Percentiles rank a stretch among this genome's conserved stretches.
These are phyloP conservation scores for Loxodonta africana DNA, from an alignment of 2,113 vertebrate genomes.

Conservation along the genomic window DNA sequence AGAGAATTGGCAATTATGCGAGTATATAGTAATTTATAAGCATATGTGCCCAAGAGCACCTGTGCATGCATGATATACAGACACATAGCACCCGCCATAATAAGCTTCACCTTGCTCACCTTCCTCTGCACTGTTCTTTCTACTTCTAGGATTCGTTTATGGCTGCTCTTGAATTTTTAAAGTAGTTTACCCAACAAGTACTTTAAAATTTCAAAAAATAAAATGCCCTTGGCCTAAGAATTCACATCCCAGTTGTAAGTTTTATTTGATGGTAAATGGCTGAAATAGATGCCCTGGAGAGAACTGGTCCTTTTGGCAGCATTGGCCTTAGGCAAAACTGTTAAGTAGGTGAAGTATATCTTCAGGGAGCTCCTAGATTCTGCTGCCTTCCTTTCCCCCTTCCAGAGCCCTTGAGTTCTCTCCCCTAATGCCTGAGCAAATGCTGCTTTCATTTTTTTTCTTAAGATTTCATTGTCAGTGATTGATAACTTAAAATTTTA, in stretches of 20 bases:
- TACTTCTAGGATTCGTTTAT: conserved; percentile 61
- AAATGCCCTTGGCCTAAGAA: conserved; percentile 80
- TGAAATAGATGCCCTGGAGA: conserved; percentile 81
- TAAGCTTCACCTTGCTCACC: not conserved
- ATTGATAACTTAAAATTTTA: conserved; percentile 64
- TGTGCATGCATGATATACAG: not conserved
- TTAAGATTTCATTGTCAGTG: conserved; percentile 42
- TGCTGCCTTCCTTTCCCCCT: not conserved
- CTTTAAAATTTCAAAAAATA: conserved; percentile 77
- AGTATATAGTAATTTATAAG: not conserved
- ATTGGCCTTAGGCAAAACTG: conserved; percentile 77
- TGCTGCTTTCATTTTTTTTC: conserved; percentile 18
- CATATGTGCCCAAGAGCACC: not conserved
- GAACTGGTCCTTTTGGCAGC: conserved; percentile 63
- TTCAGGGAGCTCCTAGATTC: conserved; percentile 56
- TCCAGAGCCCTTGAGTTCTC: conserved; percentile 41
- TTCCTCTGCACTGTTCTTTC: conserved; percentile 10
- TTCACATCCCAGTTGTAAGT: conserved; percentile 73
- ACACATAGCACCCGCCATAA: not conserved
- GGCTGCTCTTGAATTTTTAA: conserved; percentile 76
- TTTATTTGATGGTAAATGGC: conserved; percentile 82
- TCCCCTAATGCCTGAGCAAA: conserved; percentile 19
- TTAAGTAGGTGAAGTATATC: conserved; percentile 76
- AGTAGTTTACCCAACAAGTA: conserved; percentile 73
- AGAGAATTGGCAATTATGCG: conserved; percentile 11